Evolutionary conservation across 2,888 invertebrate species (phyloP), one percentile per base, ranked within the genome.

Genomic region (Caenorhabditis parvicauda): DNA sequence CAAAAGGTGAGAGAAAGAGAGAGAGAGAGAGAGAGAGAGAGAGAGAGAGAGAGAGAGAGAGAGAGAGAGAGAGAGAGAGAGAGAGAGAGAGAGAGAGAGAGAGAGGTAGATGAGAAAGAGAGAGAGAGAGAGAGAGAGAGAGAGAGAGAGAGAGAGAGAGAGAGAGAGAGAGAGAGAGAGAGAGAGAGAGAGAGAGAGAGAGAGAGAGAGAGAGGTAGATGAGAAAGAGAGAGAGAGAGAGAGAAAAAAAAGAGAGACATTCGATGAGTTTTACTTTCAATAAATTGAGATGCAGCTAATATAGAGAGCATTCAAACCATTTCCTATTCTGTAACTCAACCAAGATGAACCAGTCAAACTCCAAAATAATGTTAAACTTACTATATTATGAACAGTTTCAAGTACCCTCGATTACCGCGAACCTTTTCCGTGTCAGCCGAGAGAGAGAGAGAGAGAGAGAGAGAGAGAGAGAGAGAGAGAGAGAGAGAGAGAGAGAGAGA

Each of bases 1-100:
- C 47, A 47, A 24, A 47, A 47, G 37, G 45, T 9, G 17, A 32
- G 35, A 37, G 35, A 47, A 47, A 24, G 14, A 35, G 37, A 3
- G 35, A 21, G 21, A 29, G 32, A 47, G 27, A 29, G 37, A 22
- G 24, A 24, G 29, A 24, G n/a, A 4, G 37, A 19, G 19, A 14
- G n/a, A 3, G n/a, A 21, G n/a, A n/a, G n/a, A n/a, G n/a, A n/a
- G n/a, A n/a, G n/a, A n/a, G 46, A 46, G 17, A 29, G 17, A 7
- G 47, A 7, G 3, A 24, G 35, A 22, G 27, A 22, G 21, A 35
- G 2, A 47, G 35, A 29, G 29, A 29, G 35, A 47, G 29, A 47
- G 32, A 32, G 27, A 19, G 21, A 47, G 7, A 5, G 22, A 35
- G 24, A 29, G 5, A 47, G 47, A 47, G 27, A 29, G 29, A 14